Evolutionary conservation across 2,888 invertebrate species (phyloP), one percentile per base, ranked within the genome.

Genomic region (Ceraclea dissimilis): DNA sequence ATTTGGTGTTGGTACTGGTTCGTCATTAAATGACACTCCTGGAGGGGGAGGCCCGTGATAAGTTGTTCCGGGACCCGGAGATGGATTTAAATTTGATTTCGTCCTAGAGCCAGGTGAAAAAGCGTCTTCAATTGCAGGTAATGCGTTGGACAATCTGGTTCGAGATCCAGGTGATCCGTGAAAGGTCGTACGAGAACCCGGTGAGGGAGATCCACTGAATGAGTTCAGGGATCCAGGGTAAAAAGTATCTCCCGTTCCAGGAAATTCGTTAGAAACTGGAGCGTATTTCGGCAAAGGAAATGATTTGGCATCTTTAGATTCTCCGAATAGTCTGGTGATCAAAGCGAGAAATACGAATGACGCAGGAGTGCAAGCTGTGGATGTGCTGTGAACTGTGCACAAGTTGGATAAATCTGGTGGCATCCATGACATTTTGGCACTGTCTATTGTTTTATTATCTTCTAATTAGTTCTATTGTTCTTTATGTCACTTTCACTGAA

Each of bases 321-420:
- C 68, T 1, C 85, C 80, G 63, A 83, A 83, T 1, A 84, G 66
- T 55, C 74, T 76, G 0, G 80, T 68, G 0, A 85, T 64, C 26
- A 85, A 67, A 1, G 81, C 72, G 34, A 85, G 67, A 64, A 82
- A 85, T 68, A 84, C 68, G 46, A 79, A 76, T 1, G 80, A 79
- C 0, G 79, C 72, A 17, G 79, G 74, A 2, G 80, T 76, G 63
- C 85, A 85, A 58, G 79, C 80, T 0, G 83, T 81, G 8, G 80
- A 72, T 2, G 76, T 78, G 1, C 74, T 71, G 55, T 79, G 70
- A 6, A 79, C 75, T 0, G 72, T 66, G 65, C 85, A 85, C 17
- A 80, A 70, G 34, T 73, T 65, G 11, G 76, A 67, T 49, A 85
- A 71, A 65, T 84, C 76, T 1, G 79, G 79, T 5, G 84, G 83